Conservation (phyloP, 2,113 vertebrate species). For the Paraplagusia blochii region DNA sequence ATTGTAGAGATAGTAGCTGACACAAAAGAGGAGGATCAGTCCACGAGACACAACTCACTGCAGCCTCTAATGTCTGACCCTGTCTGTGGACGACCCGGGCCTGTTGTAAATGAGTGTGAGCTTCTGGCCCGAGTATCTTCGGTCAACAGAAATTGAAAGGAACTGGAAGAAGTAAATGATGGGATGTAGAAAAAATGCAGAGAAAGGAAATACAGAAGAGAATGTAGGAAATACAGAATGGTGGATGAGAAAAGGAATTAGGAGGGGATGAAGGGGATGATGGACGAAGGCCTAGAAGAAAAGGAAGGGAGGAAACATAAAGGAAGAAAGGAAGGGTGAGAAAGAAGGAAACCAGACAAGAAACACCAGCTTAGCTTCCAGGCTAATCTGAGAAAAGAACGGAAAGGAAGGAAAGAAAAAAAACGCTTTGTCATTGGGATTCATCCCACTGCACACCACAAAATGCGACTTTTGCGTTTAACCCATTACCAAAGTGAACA, state of each 20-base stretch:
- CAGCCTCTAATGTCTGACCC: constrained; percentile 54
- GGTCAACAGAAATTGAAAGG: too few relatives aligned
- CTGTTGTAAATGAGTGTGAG: constrained; percentile 31
- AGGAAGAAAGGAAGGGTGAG: too few relatives aligned
- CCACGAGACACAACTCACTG: constrained; percentile 49
- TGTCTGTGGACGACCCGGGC: constrained; percentile 48
- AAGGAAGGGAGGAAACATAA: too few relatives aligned
- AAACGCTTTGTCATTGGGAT: too few relatives aligned
- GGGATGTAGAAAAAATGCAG: constrained; percentile 27
- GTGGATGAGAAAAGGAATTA: constrained; percentile 3
- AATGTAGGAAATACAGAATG: constrained; percentile 4
- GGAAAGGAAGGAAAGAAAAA: too few relatives aligned
- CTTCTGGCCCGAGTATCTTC: constrained; percentile 12
- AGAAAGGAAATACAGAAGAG: constrained; percentile 13
- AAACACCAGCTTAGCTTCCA: too few relatives aligned
- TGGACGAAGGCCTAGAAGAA: too few relatives aligned
- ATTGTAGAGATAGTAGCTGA: constrained; percentile 52
- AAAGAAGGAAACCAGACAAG: too few relatives aligned
- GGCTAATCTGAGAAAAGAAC: too few relatives aligned
- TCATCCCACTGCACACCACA: too few relatives aligned
- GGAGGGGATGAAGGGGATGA: constrained; percentile 28
- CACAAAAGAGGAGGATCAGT: constrained; percentile 60
- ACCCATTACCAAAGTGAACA: too few relatives aligned
- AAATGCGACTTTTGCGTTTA: too few relatives aligned
- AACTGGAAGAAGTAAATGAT: neutral